Base-by-base conservation (phyloP, 2,113 vertebrate genomes). In the Candoia aspera region DNA sequence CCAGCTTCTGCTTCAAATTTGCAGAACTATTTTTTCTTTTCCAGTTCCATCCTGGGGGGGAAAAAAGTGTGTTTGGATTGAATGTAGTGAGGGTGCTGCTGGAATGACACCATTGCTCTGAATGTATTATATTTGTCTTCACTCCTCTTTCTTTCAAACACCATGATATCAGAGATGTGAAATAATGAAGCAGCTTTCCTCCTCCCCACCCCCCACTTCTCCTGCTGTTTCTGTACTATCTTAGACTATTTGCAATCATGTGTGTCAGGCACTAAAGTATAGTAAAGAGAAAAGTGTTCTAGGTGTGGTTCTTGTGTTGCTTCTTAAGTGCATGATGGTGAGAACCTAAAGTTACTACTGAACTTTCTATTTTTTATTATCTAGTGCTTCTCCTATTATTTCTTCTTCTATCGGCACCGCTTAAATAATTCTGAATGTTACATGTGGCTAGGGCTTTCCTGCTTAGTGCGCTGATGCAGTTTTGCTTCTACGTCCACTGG, bases 321-420 rank as follows among this genome's bases (percentile, higher is more conserved):
- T 99, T 98, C 98, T 98, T 95, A 99, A 98, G 98, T 99, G 99
- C 99, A 99, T 99, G 99, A 99, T 98, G 97, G 98, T 97, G 97
- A 98, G 98, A 98, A 96, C 98, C 98, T 98, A 98, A 97, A 97
- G 97, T 97, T 98, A 98, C 97, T 98, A 96, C 95, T 97, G 95
- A 96, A 94, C 94, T 96, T 94, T 91, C 95, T 96, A 97, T 97
- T 98, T 98, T 97, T 97, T 97, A 98, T 95, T 98, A 98, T 97
- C 97, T 96, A 96, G 97, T 98, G 97, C 98, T 97, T 97, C 97
- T 84, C 46, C 84, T 79, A 90, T 53, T 59, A 59, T 73, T 73
- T 95, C 98, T 97, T 97, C 96, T 97, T 96, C 97, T 98, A 97
- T 98, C 97, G 97, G 98, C 98, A 97, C 97, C 97, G 99, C 98